Evolutionary conservation across 2,797 vertebrate species (phyloP), one percentile per base, ranked within the genome.

Genomic region (Toxotes lorentzi): DNA sequence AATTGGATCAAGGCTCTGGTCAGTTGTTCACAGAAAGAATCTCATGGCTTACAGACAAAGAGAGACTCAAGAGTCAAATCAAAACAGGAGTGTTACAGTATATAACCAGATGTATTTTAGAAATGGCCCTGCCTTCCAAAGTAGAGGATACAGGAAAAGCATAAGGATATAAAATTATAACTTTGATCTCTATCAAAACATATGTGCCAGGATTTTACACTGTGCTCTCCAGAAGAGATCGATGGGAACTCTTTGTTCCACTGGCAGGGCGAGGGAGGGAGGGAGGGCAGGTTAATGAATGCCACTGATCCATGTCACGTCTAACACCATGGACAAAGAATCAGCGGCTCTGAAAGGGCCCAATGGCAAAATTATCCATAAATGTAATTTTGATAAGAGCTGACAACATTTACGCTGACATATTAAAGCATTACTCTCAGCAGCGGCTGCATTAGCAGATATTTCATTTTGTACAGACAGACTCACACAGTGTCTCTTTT

Each of bases 231-330:
- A 32, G 59, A 70, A 38, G 58, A 70, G 65, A 86, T 85, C 38
- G 0, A 85, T 86, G 43, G 1, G n/a, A 83, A 57, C 12, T 62
- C 66, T 76, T 78, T 89, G 73, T 75, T 79, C 70, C 47, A 23
- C 64, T 30, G 59, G 59, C 38, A 59, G 64, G 73, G 24, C 63
- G 34, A 30, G 27, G 27, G 27, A 27, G 27, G 27, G 27, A 27
- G 14, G 12, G n/a, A 76, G 30, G 32, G 65, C 6, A 24, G 32
- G 32, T 82, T 77, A 76, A 73, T 63, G 69, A 82, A 74, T 70
- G 61, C 64, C 54, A 53, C 51, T 53, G 64, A 79, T 56, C 70
- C 56, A 19, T 68, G 66, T 82, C 62, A 30, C 75, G 71, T 70
- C 51, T 56, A 27, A 61, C 65, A 76, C 50, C 4, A 40, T 10